Percentiles rank a stretch among this genome's conserved stretches.
These are phyloP conservation scores for Glyphotaelius pellucidus DNA, from an alignment of 2,888 invertebrate species.

Conservation along the genomic window DNA sequence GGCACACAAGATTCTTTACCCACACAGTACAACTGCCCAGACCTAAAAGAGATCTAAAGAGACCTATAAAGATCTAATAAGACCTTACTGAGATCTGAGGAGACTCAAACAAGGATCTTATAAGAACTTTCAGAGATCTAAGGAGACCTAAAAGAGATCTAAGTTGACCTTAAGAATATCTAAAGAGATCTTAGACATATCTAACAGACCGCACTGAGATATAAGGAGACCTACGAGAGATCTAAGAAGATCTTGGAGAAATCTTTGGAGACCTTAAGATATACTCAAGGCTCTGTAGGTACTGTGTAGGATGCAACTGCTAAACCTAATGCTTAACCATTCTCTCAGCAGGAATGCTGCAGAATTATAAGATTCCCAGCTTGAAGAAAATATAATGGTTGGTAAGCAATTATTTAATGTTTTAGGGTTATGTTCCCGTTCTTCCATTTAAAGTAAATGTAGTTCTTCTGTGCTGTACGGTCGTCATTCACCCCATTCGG, in stretches of 20 bases:
- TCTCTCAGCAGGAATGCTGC: background rate
- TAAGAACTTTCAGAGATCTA: background rate
- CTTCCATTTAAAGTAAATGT: background rate
- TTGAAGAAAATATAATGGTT: background rate
- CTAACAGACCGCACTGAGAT: background rate
- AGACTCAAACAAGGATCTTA: background rate
- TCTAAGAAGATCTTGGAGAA: background rate
- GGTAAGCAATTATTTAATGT: background rate
- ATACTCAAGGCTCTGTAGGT: background rate
- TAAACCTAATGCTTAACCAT: background rate
- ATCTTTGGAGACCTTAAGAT: background rate
- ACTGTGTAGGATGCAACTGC: background rate
- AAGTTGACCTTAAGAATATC: background rate
- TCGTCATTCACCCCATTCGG: conserved; percentile 56
- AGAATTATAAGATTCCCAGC: background rate
- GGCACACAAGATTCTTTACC: background rate
- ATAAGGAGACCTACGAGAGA: background rate
- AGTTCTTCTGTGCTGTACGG: background rate
- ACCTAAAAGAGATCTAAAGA: background rate
- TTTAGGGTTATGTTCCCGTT: background rate
- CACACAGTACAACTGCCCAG: background rate
- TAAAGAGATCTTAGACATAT: background rate
- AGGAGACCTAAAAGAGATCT: background rate
- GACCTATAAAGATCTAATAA: background rate
- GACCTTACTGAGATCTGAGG: no score